phyloP scores from a whole-genome alignment of 2,797 vertebrate species.

The Lepilemur septentrionalis region DNA sequence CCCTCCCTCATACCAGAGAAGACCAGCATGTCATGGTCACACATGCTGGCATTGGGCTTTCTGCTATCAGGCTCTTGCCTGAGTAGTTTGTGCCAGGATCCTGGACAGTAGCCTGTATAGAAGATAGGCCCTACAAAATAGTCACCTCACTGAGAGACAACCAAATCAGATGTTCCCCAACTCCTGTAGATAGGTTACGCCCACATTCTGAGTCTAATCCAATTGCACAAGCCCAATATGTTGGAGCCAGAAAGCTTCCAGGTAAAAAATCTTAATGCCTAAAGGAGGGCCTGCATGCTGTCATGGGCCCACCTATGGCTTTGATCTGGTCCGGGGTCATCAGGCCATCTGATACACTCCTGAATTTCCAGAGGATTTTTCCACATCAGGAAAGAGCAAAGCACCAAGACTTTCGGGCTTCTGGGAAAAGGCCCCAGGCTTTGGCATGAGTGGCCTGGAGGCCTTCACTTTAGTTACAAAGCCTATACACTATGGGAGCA shows the following conservation, averaged over 20 bases:
- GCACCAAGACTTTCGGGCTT: neutral
- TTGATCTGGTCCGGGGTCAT: neutral
- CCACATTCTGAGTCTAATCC: neutral
- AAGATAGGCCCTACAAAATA: conserved; percentile 10
- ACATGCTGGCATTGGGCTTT: neutral
- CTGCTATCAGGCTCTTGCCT: neutral
- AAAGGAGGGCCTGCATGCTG: neutral
- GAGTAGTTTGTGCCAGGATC: neutral
- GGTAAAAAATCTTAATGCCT: neutral
- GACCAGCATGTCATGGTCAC: neutral
- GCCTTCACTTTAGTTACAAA: neutral
- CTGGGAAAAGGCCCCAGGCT: neutral
- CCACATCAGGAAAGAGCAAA: neutral
- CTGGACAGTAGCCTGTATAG: neutral
- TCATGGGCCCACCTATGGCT: neutral
- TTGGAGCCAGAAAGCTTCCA: neutral
- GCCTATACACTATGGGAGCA: neutral
- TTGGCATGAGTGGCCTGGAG: neutral
- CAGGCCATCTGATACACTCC: neutral
- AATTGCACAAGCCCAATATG: neutral
- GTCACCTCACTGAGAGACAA: neutral
- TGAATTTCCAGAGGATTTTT: neutral
- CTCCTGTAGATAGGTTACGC: neutral
- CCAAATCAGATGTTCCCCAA: neutral
- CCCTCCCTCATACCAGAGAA: neutral